These are phyloP conservation scores for Elegia similella DNA, from an alignment of 2,888 invertebrate genomes.

Conservation along the genomic window DNA sequence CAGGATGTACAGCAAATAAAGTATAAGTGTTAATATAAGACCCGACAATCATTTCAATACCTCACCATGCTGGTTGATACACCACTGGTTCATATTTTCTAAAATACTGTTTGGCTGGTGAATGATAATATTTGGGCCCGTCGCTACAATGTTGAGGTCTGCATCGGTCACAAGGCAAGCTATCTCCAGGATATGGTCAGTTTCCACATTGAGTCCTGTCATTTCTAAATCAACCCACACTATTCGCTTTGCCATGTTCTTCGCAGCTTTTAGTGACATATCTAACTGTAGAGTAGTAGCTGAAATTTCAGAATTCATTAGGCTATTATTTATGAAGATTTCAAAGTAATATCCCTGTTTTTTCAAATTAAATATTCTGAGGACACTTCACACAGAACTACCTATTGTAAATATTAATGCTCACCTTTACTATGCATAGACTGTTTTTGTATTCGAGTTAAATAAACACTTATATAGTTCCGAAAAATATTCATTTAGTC, in stretches of 20 bases:
- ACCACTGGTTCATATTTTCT: constrained; percentile 92
- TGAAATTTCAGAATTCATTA: neutral
- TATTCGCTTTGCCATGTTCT: constrained; percentile 62
- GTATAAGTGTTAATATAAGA: constrained; percentile 11
- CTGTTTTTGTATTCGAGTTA: neutral
- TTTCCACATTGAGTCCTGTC: constrained; percentile 92
- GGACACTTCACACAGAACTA: too few relatives aligned
- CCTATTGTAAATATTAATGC: constrained; percentile 25
- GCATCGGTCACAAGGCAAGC: constrained; percentile 94
- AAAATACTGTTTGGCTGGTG: constrained; percentile 88
- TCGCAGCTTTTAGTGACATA: constrained; percentile 23
- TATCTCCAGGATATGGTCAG: constrained; percentile 92
- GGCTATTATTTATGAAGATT: too few relatives aligned
- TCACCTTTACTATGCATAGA: neutral
- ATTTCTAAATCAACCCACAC: constrained; percentile 93
- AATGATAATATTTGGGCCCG: constrained; percentile 89
- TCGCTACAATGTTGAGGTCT: constrained; percentile 87
- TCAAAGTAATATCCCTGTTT: too few relatives aligned
- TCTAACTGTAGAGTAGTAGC: constrained; percentile 12
- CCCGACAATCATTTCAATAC: constrained; percentile 68
- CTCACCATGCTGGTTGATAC: constrained; percentile 87
- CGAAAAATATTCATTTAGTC: constrained; percentile 3
- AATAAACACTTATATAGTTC: neutral
- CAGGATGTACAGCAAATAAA: too few relatives aligned
- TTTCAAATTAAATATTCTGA: too few relatives aligned